phyloP scores from a whole-genome alignment of 1,140 invertebrate species.

The Trachelipus rathkii region DNA sequence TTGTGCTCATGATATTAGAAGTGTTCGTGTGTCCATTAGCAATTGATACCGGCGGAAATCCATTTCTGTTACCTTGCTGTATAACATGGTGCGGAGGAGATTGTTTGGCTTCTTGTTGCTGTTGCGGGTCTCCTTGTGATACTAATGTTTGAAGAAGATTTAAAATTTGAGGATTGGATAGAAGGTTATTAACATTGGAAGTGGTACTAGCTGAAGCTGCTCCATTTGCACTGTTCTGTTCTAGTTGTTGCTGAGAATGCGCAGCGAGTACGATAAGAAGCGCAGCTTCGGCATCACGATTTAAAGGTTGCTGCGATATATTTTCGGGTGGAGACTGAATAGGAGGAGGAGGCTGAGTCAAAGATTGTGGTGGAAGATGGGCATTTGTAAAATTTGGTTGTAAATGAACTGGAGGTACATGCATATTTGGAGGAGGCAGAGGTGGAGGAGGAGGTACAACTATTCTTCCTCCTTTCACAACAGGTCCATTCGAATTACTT shows the following conservation, averaged over 20 bases:
- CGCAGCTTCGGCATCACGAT: conserved; percentile 49
- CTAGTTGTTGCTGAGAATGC: conserved; percentile 47
- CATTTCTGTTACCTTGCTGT: conserved; percentile 21
- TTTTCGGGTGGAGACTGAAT: conserved; percentile 11
- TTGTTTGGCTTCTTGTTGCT: conserved; percentile 17
- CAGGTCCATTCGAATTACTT: neutral
- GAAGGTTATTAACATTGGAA: conserved; percentile 26
- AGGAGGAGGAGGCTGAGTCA: conserved; percentile 38
- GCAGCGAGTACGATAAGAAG: conserved; percentile 50
- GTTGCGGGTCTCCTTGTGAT: conserved; percentile 32
- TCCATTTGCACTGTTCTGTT: conserved; percentile 17
- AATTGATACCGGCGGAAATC: conserved; percentile 1
- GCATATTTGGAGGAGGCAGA: neutral
- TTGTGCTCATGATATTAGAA: neutral
- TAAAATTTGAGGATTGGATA: conserved; percentile 37
- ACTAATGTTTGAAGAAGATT: conserved; percentile 33
- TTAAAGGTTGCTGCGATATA: conserved; percentile 26
- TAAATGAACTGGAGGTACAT: neutral
- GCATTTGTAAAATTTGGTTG: neutral
- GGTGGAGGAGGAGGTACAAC: neutral
- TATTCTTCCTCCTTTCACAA: neutral
- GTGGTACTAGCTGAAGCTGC: conserved; percentile 23
- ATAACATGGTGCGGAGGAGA: conserved; percentile 24
- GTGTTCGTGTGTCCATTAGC: neutral
- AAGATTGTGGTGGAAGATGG: conserved; percentile 23